These are phyloP conservation scores for Ormyrus nitidulus DNA, from an alignment of 2,888 invertebrate species.

Conservation along the genomic window DNA sequence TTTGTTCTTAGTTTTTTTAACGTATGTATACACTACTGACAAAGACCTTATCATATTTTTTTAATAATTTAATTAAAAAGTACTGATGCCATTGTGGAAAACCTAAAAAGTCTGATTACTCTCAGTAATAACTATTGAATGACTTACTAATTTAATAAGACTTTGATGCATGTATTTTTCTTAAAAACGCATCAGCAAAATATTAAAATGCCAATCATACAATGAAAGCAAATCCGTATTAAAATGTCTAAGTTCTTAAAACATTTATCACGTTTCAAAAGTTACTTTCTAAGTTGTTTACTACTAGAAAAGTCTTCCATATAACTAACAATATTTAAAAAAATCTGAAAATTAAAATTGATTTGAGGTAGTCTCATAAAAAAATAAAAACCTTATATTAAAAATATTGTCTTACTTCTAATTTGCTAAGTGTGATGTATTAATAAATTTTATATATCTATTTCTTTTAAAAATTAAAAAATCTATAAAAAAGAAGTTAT, in stretches of 20 bases:
- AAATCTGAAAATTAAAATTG: constrained; percentile 4
- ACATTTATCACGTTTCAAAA: no score
- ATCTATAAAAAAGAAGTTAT: background rate
- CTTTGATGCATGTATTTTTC: constrained; percentile 28
- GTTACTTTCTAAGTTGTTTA: no score
- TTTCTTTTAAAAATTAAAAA: constrained; percentile 15
- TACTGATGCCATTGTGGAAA: constrained; percentile 49
- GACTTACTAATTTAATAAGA: constrained; percentile 34
- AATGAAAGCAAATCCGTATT: background rate
- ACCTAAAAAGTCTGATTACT: constrained; percentile 52
- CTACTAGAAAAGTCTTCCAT: no score
- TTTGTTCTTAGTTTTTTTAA: constrained; percentile 13
- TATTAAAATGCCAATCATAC: constrained; percentile 11
- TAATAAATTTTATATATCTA: background rate
- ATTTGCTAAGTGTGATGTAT: constrained; percentile 28
- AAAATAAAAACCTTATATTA: constrained; percentile 21
- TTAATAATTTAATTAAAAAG: constrained; percentile 40
- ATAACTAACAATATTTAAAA: constrained; percentile 13
- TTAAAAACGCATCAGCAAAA: constrained; percentile 21
- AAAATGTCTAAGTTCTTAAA: background rate
- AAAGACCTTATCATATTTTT: background rate
- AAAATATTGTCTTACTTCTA: constrained; percentile 3
- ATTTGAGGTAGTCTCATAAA: background rate
- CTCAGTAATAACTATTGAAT: constrained; percentile 34
- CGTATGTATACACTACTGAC: background rate